Evolutionary conservation across 1,140 invertebrate genomes (phyloP).

Genomic region (Himalopsyche phryganea): DNA sequence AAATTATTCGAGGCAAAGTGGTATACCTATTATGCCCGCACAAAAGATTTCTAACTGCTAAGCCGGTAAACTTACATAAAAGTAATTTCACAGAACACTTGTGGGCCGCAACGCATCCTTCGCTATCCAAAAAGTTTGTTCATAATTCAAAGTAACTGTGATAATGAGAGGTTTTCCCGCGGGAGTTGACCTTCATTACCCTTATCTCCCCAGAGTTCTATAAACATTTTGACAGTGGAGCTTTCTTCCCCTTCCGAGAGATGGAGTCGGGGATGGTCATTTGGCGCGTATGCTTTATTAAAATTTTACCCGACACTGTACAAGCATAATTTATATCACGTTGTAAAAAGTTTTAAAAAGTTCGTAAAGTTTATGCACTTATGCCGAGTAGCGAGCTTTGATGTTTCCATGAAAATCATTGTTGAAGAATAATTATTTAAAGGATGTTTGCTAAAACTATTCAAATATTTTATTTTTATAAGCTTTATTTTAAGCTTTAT

Average conservation of each 20-base stretch:
- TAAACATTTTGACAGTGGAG: slow-evolving; percentile 35
- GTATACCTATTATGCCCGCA: neutral
- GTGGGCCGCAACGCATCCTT: slow-evolving; percentile 8
- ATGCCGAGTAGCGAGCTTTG: too few species aligned
- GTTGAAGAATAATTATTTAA: too few species aligned
- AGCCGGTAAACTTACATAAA: neutral
- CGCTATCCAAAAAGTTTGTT: slow-evolving; percentile 30
- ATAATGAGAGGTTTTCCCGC: slow-evolving; percentile 33
- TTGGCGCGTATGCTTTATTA: slow-evolving; percentile 29
- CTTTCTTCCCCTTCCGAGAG: slow-evolving; percentile 6
- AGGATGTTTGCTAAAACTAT: too few species aligned
- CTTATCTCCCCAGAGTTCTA: slow-evolving; percentile 34
- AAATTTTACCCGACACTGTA: slow-evolving; percentile 19
- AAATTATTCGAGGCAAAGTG: too few species aligned
- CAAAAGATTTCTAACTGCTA: too few species aligned
- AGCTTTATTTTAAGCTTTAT: too few species aligned
- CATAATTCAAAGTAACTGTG: slow-evolving; percentile 34
- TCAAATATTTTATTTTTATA: too few species aligned
- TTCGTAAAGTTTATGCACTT: slow-evolving; percentile 12
- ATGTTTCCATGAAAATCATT: too few species aligned
- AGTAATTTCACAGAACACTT: neutral
- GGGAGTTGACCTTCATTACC: slow-evolving; percentile 34
- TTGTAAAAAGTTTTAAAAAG: slow-evolving; percentile 30
- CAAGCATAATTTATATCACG: slow-evolving; percentile 24
- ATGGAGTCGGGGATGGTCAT: slow-evolving; percentile 16